A percentile compares a stretch with the other conserved stretches of the same genome.
Conservation (phyloP, 1,140 invertebrate genomes). For the Babylonia areolata region DNA sequence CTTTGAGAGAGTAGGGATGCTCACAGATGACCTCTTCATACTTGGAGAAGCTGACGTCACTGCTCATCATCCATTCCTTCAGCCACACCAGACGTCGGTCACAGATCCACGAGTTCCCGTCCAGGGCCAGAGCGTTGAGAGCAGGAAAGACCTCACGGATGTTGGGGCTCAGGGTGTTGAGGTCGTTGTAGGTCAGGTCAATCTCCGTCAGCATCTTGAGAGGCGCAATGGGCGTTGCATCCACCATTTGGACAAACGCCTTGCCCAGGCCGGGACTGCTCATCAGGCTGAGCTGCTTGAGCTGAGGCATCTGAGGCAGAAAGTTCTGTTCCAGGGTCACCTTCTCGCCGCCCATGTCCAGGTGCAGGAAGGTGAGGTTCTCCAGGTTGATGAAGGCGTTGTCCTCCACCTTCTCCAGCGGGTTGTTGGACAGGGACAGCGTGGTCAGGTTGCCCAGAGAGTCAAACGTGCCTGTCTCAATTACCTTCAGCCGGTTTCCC, state of each 20-base stretch:
- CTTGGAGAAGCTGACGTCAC: slow-evolving; percentile 61
- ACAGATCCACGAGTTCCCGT: slow-evolving; percentile 77
- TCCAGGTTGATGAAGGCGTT: slow-evolving; percentile 71
- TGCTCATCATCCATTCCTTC: slow-evolving; percentile 71
- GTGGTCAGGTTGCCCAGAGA: slow-evolving; percentile 76
- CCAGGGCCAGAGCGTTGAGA: slow-evolving; percentile 76
- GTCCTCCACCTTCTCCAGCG: slow-evolving; percentile 69
- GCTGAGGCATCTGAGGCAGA: slow-evolving; percentile 68
- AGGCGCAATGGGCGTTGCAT: neutral
- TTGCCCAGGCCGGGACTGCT: slow-evolving; percentile 83
- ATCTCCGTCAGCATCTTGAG: slow-evolving; percentile 79
- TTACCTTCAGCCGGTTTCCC: slow-evolving; percentile 55
- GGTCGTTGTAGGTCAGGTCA: slow-evolving; percentile 82
- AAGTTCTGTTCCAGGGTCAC: slow-evolving; percentile 74
- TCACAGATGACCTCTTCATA: slow-evolving; percentile 61
- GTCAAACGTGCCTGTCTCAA: slow-evolving; percentile 57
- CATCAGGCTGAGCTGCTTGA: slow-evolving; percentile 85
- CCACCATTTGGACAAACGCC: slow-evolving; percentile 79
- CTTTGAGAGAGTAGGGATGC: slow-evolving; percentile 54
- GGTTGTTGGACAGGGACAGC: slow-evolving; percentile 76
- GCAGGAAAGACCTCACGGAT: slow-evolving; percentile 84
- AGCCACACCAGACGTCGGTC: slow-evolving; percentile 73
- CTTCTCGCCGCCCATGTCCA: slow-evolving; percentile 77
- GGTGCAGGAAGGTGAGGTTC: slow-evolving; percentile 80
- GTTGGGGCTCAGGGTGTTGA: slow-evolving; percentile 82